Evolutionary conservation across 2,888 invertebrate species (phyloP).

Genomic region (Eulithis prunata): DNA sequence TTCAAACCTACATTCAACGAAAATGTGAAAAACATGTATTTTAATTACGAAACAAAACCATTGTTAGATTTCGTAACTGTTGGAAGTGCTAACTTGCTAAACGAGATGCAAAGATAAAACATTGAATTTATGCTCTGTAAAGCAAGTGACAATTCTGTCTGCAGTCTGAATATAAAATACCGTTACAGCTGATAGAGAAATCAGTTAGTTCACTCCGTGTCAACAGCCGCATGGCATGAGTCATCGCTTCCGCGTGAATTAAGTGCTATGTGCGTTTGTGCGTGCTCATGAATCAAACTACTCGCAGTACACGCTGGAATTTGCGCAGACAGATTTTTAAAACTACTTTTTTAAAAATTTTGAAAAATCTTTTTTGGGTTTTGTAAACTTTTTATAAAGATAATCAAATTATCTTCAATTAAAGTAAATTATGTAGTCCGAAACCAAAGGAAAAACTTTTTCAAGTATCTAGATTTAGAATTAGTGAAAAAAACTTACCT

Average conservation of each 20-base stretch:
- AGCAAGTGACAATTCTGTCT: constrained; percentile 49
- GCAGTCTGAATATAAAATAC: constrained; percentile 52
- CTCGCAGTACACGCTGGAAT: background rate
- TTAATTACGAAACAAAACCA: constrained; percentile 18
- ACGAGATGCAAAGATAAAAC: constrained; percentile 39
- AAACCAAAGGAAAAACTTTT: too few relatives aligned
- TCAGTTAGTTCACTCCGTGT: constrained; percentile 13
- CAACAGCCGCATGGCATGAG: constrained; percentile 6
- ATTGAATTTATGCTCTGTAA: constrained; percentile 53
- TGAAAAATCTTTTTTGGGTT: too few relatives aligned
- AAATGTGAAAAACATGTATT: background rate
- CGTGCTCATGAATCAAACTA: background rate
- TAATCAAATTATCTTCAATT: too few relatives aligned
- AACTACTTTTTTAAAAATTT: too few relatives aligned
- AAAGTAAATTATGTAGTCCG: too few relatives aligned
- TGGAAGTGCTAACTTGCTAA: constrained; percentile 37
- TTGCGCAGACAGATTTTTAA: background rate
- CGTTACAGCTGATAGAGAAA: constrained; percentile 41
- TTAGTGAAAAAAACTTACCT: too few relatives aligned
- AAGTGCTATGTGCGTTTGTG: background rate
- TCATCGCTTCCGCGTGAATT: constrained; percentile 5
- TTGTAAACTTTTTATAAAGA: too few relatives aligned
- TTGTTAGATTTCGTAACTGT: constrained; percentile 26
- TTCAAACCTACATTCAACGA: too few relatives aligned
- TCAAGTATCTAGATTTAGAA: too few relatives aligned